Base-by-base conservation (phyloP, 2,797 vertebrate species). In the Sebastes vulpes region DNA sequence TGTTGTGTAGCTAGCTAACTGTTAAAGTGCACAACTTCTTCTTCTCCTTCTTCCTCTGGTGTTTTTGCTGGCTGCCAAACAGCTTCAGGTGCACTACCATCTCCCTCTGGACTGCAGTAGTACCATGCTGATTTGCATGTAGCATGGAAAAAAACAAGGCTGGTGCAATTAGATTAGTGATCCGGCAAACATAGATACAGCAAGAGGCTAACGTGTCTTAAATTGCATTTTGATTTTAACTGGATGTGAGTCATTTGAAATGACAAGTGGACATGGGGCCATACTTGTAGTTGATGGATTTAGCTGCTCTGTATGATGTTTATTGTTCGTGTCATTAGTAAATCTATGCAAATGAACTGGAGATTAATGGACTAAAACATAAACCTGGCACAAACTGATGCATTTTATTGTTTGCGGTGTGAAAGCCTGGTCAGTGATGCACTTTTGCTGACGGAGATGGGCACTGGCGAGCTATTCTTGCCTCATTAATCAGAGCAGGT, bases 401-500 rank as follows among this genome's bases (percentile, higher is more conserved):
- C 8, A 3, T 71, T 78, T 79, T 32, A 60, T 79, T 0, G 3
- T 69, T 64, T 57, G 5, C 29, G 74, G 31, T 68, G 46, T 68
- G 71, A 59, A 54, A 35, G 12, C 16, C 32, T 32, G 66, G 56
- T 65, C 56, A 72, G 26, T 38, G 64, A 67, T 71, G 70, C 68
- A 54, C 54, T 64, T 71, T 52, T 67, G 60, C 77, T 80, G 86
- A 72, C 78, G 48, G 54, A 76, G 68, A 79, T 74, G 35, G 69
- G 75, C 79, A 42, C 58, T n/a, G 65, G 63, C 11, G 14, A 75
- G 54, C 79, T 71, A n/a, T 65, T 79, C 72, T 29, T 46, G 71
- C 70, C 75, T 91, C 86, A 86, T 92, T 92, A 89, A 90, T 92
- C 85, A 84, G 86, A 92, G 64, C 75, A 66, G 77, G 59, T 61